Evolutionary conservation across 2,113 vertebrate species (phyloP).

Genomic region (Siniperca knerii): DNA sequence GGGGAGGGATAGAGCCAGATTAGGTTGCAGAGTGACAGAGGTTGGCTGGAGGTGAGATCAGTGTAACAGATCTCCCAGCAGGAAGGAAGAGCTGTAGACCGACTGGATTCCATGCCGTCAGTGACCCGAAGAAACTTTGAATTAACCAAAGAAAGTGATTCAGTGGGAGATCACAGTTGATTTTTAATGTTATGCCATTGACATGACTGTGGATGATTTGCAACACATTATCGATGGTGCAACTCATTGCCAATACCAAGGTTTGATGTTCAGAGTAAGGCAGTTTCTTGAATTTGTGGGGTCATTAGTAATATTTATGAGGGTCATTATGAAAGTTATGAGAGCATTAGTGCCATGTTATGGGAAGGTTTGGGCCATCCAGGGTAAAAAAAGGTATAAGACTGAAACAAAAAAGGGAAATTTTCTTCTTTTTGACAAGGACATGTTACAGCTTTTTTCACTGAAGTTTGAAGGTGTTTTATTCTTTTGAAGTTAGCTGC

Average conservation of each 20-base stretch:
- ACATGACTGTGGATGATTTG: neutral
- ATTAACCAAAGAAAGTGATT: neutral
- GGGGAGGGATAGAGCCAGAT: constrained; percentile 53
- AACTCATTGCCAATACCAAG: neutral
- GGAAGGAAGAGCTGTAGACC: constrained; percentile 55
- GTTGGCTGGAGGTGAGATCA: constrained; percentile 75
- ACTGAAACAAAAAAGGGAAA: neutral
- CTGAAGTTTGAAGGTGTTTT: neutral
- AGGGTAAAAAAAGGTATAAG: too few species aligned
- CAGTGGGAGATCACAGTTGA: neutral
- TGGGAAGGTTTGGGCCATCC: too few species aligned
- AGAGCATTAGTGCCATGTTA: neutral
- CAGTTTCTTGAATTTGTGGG: neutral
- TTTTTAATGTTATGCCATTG: neutral
- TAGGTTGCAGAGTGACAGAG: constrained; percentile 70
- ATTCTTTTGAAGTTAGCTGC: too few species aligned
- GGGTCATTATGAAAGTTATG: constrained; percentile 18
- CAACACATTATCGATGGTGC: too few species aligned
- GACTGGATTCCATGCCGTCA: constrained; percentile 23
- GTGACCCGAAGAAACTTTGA: constrained; percentile 11
- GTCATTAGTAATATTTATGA: constrained; percentile 38
- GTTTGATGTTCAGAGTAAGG: neutral
- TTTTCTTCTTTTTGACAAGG: neutral
- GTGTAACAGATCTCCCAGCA: constrained; percentile 71
- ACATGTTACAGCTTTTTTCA: neutral